These are phyloP conservation scores for Onychostruthus taczanowskii DNA, from an alignment of 2,113 vertebrate genomes.

Conservation along the genomic window DNA sequence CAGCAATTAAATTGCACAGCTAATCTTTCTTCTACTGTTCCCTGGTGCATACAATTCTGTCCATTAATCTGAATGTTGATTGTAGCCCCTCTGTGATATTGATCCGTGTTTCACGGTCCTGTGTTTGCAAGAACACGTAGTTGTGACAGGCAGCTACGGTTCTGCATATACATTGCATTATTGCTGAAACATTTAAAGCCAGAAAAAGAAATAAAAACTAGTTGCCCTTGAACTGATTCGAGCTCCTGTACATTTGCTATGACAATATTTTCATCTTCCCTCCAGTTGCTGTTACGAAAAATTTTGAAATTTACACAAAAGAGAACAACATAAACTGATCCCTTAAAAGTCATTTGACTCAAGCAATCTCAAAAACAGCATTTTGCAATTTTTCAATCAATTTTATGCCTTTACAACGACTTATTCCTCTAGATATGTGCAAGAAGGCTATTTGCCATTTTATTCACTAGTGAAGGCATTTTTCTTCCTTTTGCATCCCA, in stretches of 20 bases:
- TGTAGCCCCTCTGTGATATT: slow-evolving; percentile 66
- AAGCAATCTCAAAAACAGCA: background rate
- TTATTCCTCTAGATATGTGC: background rate
- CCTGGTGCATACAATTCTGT: slow-evolving; percentile 59
- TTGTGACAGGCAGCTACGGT: slow-evolving; percentile 33
- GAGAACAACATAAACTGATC: rapidly evolving
- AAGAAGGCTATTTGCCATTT: background rate
- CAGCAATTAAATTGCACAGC: slow-evolving; percentile 80
- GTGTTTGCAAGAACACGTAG: slow-evolving; percentile 52
- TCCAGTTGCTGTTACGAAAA: background rate
- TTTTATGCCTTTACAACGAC: background rate
- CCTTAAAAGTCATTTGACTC: background rate
- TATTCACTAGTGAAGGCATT: background rate
- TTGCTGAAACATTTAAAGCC: slow-evolving; percentile 22
- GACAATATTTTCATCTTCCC: background rate
- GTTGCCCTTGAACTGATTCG: background rate
- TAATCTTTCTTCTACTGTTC: slow-evolving; percentile 74
- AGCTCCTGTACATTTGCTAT: background rate
- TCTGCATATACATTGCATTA: slow-evolving; percentile 19
- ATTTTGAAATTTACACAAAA: background rate
- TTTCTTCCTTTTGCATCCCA: background rate
- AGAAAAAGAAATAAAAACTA: background rate
- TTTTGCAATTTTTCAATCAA: background rate
- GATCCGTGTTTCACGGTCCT: slow-evolving; percentile 66
- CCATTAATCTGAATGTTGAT: slow-evolving; percentile 82